phyloP scores from a whole-genome alignment of 2,797 vertebrate genomes.

The Trichosurus vulpecula region DNA sequence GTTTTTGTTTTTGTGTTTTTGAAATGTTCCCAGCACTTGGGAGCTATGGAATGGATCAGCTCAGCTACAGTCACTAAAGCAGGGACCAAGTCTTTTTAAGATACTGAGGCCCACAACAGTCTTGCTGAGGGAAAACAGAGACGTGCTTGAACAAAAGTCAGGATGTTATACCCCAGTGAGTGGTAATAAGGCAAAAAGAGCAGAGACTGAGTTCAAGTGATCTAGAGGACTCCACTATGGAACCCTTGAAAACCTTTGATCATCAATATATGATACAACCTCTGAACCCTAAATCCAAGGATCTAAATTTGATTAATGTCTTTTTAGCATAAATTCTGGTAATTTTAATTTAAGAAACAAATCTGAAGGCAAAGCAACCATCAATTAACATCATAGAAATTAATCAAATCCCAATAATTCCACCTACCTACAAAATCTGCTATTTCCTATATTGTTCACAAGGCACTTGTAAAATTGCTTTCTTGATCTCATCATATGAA shows the following conservation, averaged over 20 bases:
- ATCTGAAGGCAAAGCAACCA: constrained; percentile 46
- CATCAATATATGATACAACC: neutral
- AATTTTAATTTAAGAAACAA: constrained; percentile 44
- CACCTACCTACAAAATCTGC: neutral
- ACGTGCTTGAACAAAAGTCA: neutral
- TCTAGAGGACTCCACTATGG: neutral
- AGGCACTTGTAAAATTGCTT: constrained; percentile 41
- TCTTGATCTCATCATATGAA: constrained; percentile 19
- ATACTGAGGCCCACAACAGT: neutral
- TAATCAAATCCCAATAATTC: constrained; percentile 41
- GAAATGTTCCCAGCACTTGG: neutral
- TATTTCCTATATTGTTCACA: constrained; percentile 22
- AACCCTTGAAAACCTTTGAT: neutral
- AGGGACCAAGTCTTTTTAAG: neutral
- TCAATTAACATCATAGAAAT: constrained; percentile 13
- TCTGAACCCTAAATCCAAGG: neutral
- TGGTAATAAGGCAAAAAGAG: neutral
- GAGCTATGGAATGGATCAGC: neutral
- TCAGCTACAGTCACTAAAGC: neutral
- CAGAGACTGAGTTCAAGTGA: neutral
- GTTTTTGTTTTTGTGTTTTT: constrained; percentile 11
- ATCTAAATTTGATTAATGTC: neutral
- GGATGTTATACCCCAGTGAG: neutral
- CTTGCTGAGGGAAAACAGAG: neutral
- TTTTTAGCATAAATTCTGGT: constrained; percentile 35